Evolutionary conservation across 2,888 invertebrate genomes (phyloP).

Genomic region (Xestia xanthographa): DNA sequence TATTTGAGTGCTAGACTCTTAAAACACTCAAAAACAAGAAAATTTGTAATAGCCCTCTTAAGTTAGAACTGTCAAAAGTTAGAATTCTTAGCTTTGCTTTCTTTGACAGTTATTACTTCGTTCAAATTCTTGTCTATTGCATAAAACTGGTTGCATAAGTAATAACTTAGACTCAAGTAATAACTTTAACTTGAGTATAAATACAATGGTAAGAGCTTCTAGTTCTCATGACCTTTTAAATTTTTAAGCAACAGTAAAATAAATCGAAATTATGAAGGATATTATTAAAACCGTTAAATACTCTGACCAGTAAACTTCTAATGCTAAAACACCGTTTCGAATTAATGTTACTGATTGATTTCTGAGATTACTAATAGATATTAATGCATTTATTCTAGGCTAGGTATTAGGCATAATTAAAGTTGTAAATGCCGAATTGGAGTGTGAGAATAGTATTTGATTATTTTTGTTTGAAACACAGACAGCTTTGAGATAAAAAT

Average conservation of each 20-base stretch:
- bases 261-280: constrained; percentile 7
- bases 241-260: constrained; percentile 30
- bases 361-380: constrained; percentile 28
- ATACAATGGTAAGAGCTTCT: background rate
- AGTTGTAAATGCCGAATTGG: background rate
- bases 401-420: constrained; percentile 15
- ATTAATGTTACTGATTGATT: constrained; percentile 31
- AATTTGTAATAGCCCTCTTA: too few relatives aligned
- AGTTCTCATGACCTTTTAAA: constrained; percentile 2
- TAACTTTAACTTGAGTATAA: too few relatives aligned
- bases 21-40: too few relatives aligned
- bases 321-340: constrained; percentile 32
- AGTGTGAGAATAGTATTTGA: constrained; percentile 3
- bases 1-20: too few relatives aligned
- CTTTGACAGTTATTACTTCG: too few relatives aligned
- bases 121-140: too few relatives aligned
- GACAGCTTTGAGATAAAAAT: background rate
- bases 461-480: background rate
- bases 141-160: too few relatives aligned
- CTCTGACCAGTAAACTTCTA: constrained; percentile 17
- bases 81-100: too few relatives aligned
- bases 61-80: too few relatives aligned
- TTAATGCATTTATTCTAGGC: constrained; percentile 21
- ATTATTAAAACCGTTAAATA: constrained; percentile 15
- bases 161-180: too few relatives aligned